A percentile compares a stretch with the other conserved stretches of the same genome.
These are phyloP conservation scores for Lichenostomus cassidix DNA, from an alignment of 2,113 vertebrate genomes.

Conservation along the genomic window DNA sequence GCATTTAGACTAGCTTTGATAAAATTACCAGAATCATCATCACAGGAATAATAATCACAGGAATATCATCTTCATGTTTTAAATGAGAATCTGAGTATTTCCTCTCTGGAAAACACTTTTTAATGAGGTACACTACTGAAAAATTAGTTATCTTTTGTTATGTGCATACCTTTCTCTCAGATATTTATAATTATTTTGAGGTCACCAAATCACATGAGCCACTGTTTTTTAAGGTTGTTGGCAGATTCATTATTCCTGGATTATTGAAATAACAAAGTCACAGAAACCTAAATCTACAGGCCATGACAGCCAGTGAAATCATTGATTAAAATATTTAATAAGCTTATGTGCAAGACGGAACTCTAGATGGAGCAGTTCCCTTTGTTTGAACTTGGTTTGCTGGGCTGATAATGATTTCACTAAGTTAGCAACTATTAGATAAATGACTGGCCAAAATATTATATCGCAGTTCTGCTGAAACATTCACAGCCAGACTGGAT, in stretches of 20 bases:
- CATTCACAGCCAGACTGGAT: not conserved
- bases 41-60: not conserved
- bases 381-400: slow-evolving; percentile 55
- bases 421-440: slow-evolving; percentile 4
- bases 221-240: not conserved
- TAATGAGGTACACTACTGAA: not conserved
- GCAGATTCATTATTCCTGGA: not conserved
- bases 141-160: not conserved
- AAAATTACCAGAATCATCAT: not conserved
- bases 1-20: not conserved
- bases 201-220: not conserved
- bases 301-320: not conserved
- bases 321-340: slow-evolving; percentile 36
- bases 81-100: not conserved
- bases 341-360: slow-evolving; percentile 40
- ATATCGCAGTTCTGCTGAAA: slow-evolving; percentile 2
- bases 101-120: not conserved
- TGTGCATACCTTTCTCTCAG: not conserved
- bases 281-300: not conserved
- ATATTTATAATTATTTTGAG: not conserved
- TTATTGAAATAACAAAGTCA: not conserved
- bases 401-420: not conserved
- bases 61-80: not conserved
- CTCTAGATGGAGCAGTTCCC: slow-evolving; percentile 79
- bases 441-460: slow-evolving; percentile 18